Conservation (phyloP, 2,797 vertebrate species). For the Enteromius mattozi region DNA sequence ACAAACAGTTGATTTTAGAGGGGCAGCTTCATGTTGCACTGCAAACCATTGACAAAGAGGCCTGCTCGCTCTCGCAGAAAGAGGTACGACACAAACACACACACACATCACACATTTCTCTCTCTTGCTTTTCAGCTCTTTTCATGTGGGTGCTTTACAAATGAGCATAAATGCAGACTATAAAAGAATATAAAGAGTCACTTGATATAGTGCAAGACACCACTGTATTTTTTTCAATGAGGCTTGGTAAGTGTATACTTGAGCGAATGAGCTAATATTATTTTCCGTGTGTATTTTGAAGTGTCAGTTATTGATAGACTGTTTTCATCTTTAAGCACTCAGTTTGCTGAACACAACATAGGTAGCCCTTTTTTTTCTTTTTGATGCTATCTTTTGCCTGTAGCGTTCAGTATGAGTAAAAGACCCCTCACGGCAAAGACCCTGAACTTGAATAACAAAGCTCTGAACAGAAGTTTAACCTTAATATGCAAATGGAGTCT, state of each 20-base stretch:
- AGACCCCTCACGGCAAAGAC: background rate
- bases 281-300: background rate
- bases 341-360: background rate
- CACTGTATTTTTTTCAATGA: background rate
- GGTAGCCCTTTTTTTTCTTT: background rate
- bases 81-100: constrained; percentile 79
- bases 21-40: constrained; percentile 94
- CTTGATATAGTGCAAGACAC: background rate
- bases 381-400: background rate
- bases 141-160: background rate
- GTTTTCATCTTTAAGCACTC: background rate
- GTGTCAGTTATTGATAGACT: background rate
- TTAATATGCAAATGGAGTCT: background rate
- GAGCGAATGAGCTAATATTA: background rate
- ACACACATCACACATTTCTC: background rate
- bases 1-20: constrained; percentile 94
- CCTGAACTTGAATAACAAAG: background rate
- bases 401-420: background rate
- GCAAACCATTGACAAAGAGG: constrained; percentile 88
- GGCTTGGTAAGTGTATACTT: background rate
- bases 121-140: background rate
- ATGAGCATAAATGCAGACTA: background rate
- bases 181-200: background rate
- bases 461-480: background rate
- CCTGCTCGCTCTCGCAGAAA: constrained; percentile 87